Base-by-base conservation (phyloP, 2,113 vertebrate genomes). In the Ia io region DNA sequence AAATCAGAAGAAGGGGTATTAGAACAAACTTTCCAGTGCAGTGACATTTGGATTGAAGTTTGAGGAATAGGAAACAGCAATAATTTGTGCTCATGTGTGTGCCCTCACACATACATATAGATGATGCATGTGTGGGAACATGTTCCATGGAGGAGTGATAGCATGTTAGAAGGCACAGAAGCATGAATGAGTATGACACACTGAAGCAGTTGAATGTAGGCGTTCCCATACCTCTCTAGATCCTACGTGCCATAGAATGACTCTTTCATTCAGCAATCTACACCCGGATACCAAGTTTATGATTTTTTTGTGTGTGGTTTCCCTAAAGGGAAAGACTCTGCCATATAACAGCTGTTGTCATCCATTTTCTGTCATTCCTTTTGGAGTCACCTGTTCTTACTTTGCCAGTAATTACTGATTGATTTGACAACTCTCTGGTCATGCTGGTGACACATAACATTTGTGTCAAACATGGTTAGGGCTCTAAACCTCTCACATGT, bases 301-400 rank as follows among this genome's bases (percentile, higher is more conserved):
- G 37, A 32, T 51, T 73, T 84, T 73, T 74, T 67, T 20, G 10
- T 35, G 23, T 61, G 32, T 82, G 18, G 30, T 32, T 71, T 77
- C 16, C 20, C 14, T 30, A 4, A 53, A 90, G 49, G 61, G 47
- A 91, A 74, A 51, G 30, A 51, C 13, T 35, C 13, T 78, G 47
- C 22, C 17, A 9, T n/a, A 0, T 8, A 88, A 83, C 47, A 95
- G 83, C 23, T 70, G 44, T 76, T 88, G 28, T 53, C 65, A 40
- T 87, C 6, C 67, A n/a, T 90, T 94, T 93, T 65, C 53, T 86
- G 40, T 67, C 35, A 49, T 76, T 95, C 13, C 8, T 16, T 30
- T 73, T 49, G 32, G 40, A 84, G 18, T 93, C 76, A 91, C 70
- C 65, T 95, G 79, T 90, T 95, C 28, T 95, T 91, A 56, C 69